Percentiles rank a stretch among this genome's conserved stretches.
These are phyloP conservation scores for Scaptomyza polygonia DNA, from an alignment of 2,888 invertebrate species.

Conservation along the genomic window DNA sequence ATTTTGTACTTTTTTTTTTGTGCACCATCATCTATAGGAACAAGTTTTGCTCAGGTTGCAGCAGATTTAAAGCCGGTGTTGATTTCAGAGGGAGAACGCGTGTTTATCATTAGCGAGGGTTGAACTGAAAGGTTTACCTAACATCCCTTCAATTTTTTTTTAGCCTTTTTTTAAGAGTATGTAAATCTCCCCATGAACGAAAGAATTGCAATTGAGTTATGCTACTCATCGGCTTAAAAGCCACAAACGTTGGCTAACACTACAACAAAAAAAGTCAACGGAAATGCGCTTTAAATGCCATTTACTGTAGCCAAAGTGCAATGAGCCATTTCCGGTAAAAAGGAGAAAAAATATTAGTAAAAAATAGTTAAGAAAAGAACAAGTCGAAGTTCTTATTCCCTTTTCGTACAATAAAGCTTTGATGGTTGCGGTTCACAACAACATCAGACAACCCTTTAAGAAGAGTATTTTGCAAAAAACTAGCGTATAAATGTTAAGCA, in stretches of 20 bases:
- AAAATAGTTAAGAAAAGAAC: too few species aligned
- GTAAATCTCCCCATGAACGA: slow-evolving; percentile 25
- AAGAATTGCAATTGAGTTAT: slow-evolving; percentile 62
- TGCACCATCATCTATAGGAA: slow-evolving; percentile 52
- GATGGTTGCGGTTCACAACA: not conserved
- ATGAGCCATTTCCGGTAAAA: slow-evolving; percentile 72
- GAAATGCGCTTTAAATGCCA: slow-evolving; percentile 80
- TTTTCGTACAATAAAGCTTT: too few species aligned
- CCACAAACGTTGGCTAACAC: slow-evolving; percentile 50
- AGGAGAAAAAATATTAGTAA: slow-evolving; percentile 1
- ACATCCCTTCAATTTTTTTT: slow-evolving; percentile 18
- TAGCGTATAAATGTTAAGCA: slow-evolving; percentile 73
- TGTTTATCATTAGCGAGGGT: slow-evolving; percentile 70
- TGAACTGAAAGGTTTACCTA: slow-evolving; percentile 49
- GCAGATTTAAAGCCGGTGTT: slow-evolving; percentile 28
- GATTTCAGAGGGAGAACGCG: not conserved
- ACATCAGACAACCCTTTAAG: not conserved
- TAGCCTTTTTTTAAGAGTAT: not conserved
- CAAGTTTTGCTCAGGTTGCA: slow-evolving; percentile 57
- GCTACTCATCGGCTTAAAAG: slow-evolving; percentile 43
- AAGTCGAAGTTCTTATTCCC: too few species aligned
- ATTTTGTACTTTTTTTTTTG: slow-evolving; percentile 31
- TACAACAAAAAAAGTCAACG: slow-evolving; percentile 47
- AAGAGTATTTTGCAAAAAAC: slow-evolving; percentile 20
- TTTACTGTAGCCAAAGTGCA: slow-evolving; percentile 80